Percentiles rank a stretch among this genome's conserved stretches.
These are phyloP conservation scores for Drosophila eohydei DNA, from an alignment of 2,888 invertebrate genomes.

Conservation along the genomic window DNA sequence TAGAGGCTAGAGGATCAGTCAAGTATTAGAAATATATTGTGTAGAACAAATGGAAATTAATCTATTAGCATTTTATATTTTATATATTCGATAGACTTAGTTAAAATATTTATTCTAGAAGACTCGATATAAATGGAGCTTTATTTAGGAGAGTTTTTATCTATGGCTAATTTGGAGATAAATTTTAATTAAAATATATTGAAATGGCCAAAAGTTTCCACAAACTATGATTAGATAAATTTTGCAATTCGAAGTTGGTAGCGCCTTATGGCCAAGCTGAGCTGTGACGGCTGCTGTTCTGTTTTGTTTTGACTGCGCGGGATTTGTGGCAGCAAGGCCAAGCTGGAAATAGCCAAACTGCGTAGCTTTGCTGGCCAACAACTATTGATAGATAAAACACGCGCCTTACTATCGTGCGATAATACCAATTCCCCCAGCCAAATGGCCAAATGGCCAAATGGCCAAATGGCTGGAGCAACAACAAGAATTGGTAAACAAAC, in stretches of 20 bases:
- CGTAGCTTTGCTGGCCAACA: slow-evolving; percentile 4
- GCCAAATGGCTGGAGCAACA: neutral
- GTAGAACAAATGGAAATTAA: neutral
- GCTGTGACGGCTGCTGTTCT: neutral
- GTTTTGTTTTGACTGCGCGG: slow-evolving; percentile 6
- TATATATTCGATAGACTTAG: neutral
- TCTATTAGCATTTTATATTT: neutral
- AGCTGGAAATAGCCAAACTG: slow-evolving; percentile 8
- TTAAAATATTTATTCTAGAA: neutral
- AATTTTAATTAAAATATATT: slow-evolving; percentile 2
- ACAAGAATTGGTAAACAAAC: neutral
- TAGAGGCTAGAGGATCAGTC: neutral
- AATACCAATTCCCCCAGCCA: neutral
- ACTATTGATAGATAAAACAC: slow-evolving; percentile 13
- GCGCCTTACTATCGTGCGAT: slow-evolving; percentile 14
- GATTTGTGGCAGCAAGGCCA: slow-evolving; percentile 30
- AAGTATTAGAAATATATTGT: neutral
- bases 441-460: too few species aligned
- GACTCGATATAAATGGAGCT: neutral
- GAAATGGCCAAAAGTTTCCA: neutral
- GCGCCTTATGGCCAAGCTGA: slow-evolving; percentile 6
- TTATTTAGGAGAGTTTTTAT: neutral
- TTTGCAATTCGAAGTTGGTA: neutral
- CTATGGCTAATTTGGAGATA: neutral
- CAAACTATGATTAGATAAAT: neutral